phyloP scores from a whole-genome alignment of 2,113 vertebrate genomes.

The Hippoglossus stenolepis region DNA sequence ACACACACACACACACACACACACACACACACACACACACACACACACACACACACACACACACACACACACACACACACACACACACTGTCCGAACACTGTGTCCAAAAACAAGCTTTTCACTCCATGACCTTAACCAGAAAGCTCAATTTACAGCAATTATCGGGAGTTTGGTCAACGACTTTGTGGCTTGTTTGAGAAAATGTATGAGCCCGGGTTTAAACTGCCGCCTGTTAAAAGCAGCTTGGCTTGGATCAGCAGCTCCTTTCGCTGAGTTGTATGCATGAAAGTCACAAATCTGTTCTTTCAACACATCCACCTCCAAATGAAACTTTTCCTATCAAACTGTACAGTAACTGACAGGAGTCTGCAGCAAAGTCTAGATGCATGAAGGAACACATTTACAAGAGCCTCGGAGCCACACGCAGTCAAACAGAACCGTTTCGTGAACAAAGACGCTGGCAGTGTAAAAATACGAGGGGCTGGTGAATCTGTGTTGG shows the following conservation, averaged over 20 bases:
- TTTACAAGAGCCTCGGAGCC: constrained; percentile 21
- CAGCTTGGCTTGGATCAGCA: constrained; percentile 23
- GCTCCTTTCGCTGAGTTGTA: constrained; percentile 28
- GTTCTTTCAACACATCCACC: constrained; percentile 44
- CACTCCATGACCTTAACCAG: constrained; percentile 49
- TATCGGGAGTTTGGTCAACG: constrained; percentile 31
- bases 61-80: neutral
- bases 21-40: neutral
- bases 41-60: neutral
- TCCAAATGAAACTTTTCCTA: constrained; percentile 43
- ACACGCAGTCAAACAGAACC: constrained; percentile 9
- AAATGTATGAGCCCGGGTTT: constrained; percentile 39
- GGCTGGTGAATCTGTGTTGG: constrained; percentile 32
- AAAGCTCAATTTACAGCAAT: constrained; percentile 13
- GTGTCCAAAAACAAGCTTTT: constrained; percentile 41
- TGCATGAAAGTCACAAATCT: constrained; percentile 40
- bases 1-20: constrained; percentile 2
- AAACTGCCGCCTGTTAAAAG: constrained; percentile 37
- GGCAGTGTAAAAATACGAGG: constrained; percentile 1
- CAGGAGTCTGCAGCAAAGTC: neutral
- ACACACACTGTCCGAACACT: constrained; percentile 18
- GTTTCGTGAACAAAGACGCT: constrained; percentile 12
- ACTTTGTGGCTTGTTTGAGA: constrained; percentile 37
- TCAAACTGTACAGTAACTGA: constrained; percentile 19
- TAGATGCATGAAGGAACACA: constrained; percentile 15